Percentiles rank a stretch among this genome's conserved stretches.
Conservation (phyloP, 2,797 vertebrate genomes). For the Tarsius wallacei region DNA sequence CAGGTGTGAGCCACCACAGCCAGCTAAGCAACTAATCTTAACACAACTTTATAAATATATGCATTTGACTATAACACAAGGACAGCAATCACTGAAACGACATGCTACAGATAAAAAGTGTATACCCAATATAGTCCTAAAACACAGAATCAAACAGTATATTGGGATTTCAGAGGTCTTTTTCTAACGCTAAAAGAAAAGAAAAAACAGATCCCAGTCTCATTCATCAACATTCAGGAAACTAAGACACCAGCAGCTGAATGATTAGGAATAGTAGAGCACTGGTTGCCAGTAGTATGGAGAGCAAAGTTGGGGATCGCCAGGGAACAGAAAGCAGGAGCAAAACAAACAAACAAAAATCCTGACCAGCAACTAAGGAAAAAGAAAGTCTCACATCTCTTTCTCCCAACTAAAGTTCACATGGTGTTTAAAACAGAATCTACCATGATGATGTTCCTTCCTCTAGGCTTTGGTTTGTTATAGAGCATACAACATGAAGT, state of each 20-base stretch:
- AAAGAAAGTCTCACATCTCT: background rate
- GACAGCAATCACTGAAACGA: slow-evolving; percentile 58
- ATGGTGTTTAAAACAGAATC: slow-evolving; percentile 54
- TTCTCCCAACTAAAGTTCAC: slow-evolving; percentile 19
- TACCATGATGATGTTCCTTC: slow-evolving; percentile 3
- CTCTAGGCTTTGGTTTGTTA: background rate
- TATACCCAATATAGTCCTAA: background rate
- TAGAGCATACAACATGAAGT: background rate
- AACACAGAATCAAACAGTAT: slow-evolving; percentile 23
- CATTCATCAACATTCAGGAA: slow-evolving; percentile 45
- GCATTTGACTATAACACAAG: slow-evolving; percentile 46
- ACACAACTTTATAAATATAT: slow-evolving; percentile 36
- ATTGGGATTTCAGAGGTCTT: slow-evolving; percentile 59
- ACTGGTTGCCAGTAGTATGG: background rate
- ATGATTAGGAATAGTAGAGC: background rate
- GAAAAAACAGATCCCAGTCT: slow-evolving; percentile 52
- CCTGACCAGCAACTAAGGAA: slow-evolving; percentile 32
- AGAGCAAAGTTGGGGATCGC: slow-evolving; percentile 26
- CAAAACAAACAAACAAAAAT: slow-evolving; percentile 53
- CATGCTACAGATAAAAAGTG: slow-evolving; percentile 30
- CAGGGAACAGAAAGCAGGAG: slow-evolving; percentile 44
- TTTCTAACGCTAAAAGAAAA: slow-evolving; percentile 69
- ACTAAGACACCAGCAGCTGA: slow-evolving; percentile 27
- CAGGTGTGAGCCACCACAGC: too few species aligned
- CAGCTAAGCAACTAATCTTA: slow-evolving; percentile 46